phyloP scores from a whole-genome alignment of 2,797 vertebrate genomes.

The Bothrops alternatus region DNA sequence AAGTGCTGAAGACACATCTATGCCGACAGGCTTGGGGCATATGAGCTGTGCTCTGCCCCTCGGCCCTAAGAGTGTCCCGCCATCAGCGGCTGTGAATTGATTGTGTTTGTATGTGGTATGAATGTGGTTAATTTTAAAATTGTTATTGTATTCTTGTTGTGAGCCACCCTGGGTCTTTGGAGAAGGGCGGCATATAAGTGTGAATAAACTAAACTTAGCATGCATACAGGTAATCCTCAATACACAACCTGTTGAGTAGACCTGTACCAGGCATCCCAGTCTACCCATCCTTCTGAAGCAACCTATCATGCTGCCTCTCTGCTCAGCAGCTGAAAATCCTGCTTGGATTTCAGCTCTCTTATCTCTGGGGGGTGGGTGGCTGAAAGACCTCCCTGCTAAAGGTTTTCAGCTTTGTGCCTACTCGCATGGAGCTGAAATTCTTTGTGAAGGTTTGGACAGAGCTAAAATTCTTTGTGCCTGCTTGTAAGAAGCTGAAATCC shows the following conservation, averaged over 20 bases:
- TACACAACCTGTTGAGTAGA: background rate
- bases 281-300: background rate
- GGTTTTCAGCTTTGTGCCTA: background rate
- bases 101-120: too few species aligned
- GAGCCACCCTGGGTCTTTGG: too few species aligned
- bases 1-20: too few species aligned
- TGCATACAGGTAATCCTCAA: background rate
- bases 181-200: too few species aligned
- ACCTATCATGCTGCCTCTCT: background rate
- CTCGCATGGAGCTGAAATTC: background rate
- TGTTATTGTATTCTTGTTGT: too few species aligned
- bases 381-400: background rate
- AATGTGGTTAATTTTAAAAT: too few species aligned
- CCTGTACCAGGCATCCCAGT: background rate
- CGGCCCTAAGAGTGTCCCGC: too few species aligned
- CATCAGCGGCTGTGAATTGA: too few species aligned
- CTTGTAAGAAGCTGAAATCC: background rate
- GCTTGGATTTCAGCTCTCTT: background rate
- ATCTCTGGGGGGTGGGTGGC: background rate
- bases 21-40: too few species aligned
- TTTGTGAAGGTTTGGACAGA: background rate
- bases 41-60: too few species aligned
- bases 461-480: background rate
- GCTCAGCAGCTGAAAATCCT: background rate
- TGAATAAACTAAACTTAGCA: background rate